Evolutionary conservation across 2,888 invertebrate genomes (phyloP).

Genomic region (Erebia epiphron): DNA sequence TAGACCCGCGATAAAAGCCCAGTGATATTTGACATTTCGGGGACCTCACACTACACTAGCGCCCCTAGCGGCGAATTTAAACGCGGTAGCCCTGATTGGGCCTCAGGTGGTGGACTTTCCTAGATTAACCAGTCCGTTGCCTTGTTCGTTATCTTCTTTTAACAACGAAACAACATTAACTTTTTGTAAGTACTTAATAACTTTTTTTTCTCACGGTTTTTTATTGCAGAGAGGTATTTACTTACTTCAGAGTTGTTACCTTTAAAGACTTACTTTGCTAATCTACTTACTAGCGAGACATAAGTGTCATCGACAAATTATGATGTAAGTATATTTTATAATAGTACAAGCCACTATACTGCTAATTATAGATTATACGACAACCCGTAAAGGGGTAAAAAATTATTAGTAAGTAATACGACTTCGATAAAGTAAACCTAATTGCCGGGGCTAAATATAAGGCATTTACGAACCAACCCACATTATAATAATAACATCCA

Average conservation of each 20-base stretch:
- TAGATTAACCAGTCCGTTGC: no score
- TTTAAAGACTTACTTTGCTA: conserved; percentile 17
- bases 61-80: no score
- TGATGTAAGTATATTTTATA: conserved; percentile 23
- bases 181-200: no score
- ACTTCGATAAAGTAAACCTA: conserved; percentile 14
- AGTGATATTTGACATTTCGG: no score
- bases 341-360: conserved; percentile 30
- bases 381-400: conserved; percentile 7
- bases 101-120: no score
- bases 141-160: no score
- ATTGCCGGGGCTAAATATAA: conserved; percentile 13
- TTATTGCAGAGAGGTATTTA: no score
- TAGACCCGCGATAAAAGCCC: no score
- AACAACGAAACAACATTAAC: no score
- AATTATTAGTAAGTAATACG: neutral
- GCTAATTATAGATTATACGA: conserved; percentile 40
- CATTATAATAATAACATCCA: conserved; percentile 32
- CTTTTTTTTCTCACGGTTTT: no score
- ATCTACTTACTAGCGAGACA: conserved; percentile 41
- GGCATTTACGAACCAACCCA: conserved; percentile 9
- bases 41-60: no score
- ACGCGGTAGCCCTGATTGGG: no score
- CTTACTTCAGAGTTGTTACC: neutral
- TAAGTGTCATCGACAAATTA: conserved; percentile 39